Evolutionary conservation across 2,797 vertebrate species (phyloP).

Genomic region (Lacerta viridis): DNA sequence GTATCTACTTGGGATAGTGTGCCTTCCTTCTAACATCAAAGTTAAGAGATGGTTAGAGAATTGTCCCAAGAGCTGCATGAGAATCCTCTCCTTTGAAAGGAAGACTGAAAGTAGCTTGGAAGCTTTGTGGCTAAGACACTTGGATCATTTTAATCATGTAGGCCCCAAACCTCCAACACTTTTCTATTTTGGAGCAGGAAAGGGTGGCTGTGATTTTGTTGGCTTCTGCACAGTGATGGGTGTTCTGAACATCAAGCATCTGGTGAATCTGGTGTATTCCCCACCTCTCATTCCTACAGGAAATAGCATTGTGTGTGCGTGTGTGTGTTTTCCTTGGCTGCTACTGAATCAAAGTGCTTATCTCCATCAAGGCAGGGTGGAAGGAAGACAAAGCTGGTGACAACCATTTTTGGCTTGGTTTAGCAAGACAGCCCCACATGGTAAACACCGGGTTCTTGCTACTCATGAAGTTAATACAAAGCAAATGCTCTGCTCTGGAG

Average conservation of each 20-base stretch:
- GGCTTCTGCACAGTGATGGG: not conserved
- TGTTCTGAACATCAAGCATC: not conserved
- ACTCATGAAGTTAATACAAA: not conserved
- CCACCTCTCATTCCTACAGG: not conserved
- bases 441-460: not conserved
- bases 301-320: not conserved
- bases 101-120: not conserved
- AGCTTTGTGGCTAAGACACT: not conserved
- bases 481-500: not conserved
- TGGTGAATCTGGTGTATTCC: not conserved
- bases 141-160: not conserved
- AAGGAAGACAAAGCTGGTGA: not conserved
- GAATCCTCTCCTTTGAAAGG: too few species aligned
- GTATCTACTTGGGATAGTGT: too few species aligned
- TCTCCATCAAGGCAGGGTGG: not conserved
- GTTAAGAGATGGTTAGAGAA: not conserved
- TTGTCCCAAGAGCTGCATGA: not conserved
- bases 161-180: not conserved
- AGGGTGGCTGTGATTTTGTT: not conserved
- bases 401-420: not conserved
- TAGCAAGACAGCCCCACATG: not conserved
- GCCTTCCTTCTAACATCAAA: not conserved
- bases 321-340: not conserved
- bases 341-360: not conserved
- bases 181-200: not conserved